Base-by-base conservation (phyloP, 2,888 invertebrate species). In the Chrysotoxum bicinctum region DNA sequence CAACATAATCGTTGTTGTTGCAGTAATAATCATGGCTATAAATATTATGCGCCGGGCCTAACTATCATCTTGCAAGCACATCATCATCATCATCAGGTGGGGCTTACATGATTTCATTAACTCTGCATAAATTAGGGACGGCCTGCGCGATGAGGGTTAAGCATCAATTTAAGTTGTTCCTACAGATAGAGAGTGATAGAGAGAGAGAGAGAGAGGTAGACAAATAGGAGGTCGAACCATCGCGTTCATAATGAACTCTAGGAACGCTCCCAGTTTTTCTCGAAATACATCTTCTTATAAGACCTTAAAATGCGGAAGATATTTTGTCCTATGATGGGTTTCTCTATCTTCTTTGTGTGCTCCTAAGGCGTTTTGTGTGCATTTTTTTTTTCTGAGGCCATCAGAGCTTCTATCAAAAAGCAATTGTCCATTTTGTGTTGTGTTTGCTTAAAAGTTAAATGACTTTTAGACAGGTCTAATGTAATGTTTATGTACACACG, bases 121-220 rank as follows among this genome's bases (percentile, higher is more conserved):
- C 85, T 85, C 85, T 76, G 85, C 85, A 85, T 85, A 81, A 81
- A 85, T 85, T 81, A 85, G 85, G 85, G 85, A 80, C 72, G 85
- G 85, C 62, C 85, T 62, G 30, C 37, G 43, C n/a, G 48, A 66
- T 45, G 72, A 68, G 69, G 85, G 76, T 77, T 85, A 73, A 81
- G 72, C 68, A 79, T 74, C 79, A 74, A 77, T 69, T 82, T 69
- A 35, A 66, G 66, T 32, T 48, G 23, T 72, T 69, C 14, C 32
- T 12, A 30, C 8, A 30, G 30, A 26, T 14, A 10, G 0, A 40
- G 9, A 16, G 5, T 8, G 14, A 16, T 6, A 30, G 56, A 8
- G 21, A 54, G 30, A 26, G 52, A 16, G 35, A 1, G 4, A 35
- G 43, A 10, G 26, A 26, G 26, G 4, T 1, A 26, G 26, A 7